phyloP scores from a whole-genome alignment of 2,113 vertebrate genomes.

The Megalops atlanticus region DNA sequence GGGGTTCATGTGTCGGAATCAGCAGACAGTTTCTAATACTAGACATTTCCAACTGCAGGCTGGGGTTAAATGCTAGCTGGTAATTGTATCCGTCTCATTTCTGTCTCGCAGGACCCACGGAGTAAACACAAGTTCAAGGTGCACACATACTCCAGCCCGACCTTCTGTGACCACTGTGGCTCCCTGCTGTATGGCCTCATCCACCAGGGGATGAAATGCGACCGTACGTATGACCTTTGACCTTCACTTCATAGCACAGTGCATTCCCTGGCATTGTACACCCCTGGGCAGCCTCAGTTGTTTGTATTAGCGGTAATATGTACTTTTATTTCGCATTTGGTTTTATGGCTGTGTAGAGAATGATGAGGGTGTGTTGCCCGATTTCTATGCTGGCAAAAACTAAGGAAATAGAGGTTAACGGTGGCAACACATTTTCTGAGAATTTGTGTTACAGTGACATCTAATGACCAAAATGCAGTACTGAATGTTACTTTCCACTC shows the following conservation, averaged over 20 bases:
- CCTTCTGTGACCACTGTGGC: slow-evolving; percentile 98
- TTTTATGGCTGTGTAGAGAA: too few species aligned
- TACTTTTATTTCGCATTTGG: too few species aligned
- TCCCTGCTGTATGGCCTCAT: slow-evolving; percentile 94
- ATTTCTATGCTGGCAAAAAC: not conserved
- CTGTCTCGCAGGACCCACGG: slow-evolving; percentile 82
- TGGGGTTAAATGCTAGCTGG: not conserved
- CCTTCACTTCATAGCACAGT: not conserved
- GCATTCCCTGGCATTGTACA: not conserved
- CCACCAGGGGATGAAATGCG: slow-evolving; percentile 98
- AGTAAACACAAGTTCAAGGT: slow-evolving; percentile 98
- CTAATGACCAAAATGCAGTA: slow-evolving; percentile 27
- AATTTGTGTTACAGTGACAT: slow-evolving; percentile 31
- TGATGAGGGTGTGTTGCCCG: not conserved
- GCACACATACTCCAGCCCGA: slow-evolving; percentile 97
- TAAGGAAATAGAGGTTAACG: not conserved
- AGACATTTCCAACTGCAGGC: too few species aligned
- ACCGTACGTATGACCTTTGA: slow-evolving; percentile 77
- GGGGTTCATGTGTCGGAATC: too few species aligned
- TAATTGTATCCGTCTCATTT: not conserved
- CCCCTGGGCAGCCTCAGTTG: not conserved
- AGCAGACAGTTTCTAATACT: too few species aligned
- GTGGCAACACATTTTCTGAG: not conserved
- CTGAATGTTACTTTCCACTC: slow-evolving; percentile 14
- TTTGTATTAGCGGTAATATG: not conserved